Evolutionary conservation across 1,140 invertebrate genomes (phyloP).

Genomic region (Pemphigus obesinymphae): DNA sequence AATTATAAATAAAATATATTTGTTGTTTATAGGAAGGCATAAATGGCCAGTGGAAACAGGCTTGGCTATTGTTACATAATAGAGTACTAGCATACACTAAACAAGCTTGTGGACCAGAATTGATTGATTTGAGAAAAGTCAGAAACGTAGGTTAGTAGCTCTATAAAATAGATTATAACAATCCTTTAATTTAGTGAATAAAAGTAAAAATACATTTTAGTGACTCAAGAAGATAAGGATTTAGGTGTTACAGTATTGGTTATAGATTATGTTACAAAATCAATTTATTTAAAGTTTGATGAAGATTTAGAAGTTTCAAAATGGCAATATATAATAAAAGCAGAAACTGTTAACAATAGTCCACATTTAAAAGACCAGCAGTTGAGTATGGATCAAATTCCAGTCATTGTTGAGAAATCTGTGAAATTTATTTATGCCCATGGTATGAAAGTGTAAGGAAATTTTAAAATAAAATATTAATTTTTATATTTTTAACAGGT

Average conservation of each 20-base stretch:
- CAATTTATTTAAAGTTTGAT: constrained; percentile 68
- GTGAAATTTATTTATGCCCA: constrained; percentile 81
- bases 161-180: neutral
- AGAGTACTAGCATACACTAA: constrained; percentile 65
- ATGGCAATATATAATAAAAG: constrained; percentile 68
- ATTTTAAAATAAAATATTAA: neutral
- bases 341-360: constrained; percentile 72
- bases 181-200: neutral
- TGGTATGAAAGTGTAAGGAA: constrained; percentile 55
- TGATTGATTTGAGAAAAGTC: constrained; percentile 74
- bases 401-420: constrained; percentile 84
- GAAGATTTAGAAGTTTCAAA: constrained; percentile 53
- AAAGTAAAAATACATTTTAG: constrained; percentile 49
- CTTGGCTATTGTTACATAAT: constrained; percentile 70
- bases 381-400: constrained; percentile 77
- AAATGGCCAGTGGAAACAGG: constrained; percentile 66
- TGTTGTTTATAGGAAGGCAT: constrained; percentile 58
- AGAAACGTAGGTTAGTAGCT: constrained; percentile 64
- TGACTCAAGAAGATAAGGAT: constrained; percentile 55
- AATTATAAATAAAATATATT: constrained; percentile 18
- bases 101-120: constrained; percentile 55
- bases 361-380: constrained; percentile 73
- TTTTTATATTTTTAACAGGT: constrained; percentile 55
- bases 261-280: constrained; percentile 60
- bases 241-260: constrained; percentile 59